These are phyloP conservation scores for Alentia gelatinosa DNA, from an alignment of 2,888 invertebrate genomes.

Conservation along the genomic window DNA sequence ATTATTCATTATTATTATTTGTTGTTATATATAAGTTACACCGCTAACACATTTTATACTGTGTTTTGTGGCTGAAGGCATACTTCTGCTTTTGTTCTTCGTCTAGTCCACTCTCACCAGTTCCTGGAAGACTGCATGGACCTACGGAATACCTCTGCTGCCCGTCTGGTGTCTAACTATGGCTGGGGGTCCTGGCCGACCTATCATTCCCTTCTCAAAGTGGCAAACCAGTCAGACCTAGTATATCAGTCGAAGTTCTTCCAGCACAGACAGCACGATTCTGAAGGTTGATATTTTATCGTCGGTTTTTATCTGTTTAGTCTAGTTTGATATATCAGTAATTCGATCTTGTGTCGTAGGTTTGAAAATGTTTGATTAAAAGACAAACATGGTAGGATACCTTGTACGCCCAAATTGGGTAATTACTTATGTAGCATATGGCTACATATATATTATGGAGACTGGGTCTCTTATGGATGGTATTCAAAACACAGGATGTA, in stretches of 20 bases:
- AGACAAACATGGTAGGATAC: too few relatives aligned
- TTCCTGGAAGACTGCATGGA: constrained; percentile 91
- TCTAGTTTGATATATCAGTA: too few relatives aligned
- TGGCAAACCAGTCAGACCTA: constrained; percentile 80
- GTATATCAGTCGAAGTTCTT: constrained; percentile 84
- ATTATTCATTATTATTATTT: not conserved
- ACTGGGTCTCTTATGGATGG: too few relatives aligned
- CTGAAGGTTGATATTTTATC: constrained; percentile 86
- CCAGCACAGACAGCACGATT: constrained; percentile 92
- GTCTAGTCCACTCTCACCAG: constrained; percentile 90
- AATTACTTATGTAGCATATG: too few relatives aligned
- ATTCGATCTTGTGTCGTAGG: too few relatives aligned
- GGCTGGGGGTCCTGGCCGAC: constrained; percentile 95
- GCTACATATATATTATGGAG: too few relatives aligned
- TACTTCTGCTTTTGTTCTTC: not conserved
- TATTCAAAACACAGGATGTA: too few relatives aligned
- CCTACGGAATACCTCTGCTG: constrained; percentile 87
- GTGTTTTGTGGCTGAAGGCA: not conserved
- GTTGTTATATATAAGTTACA: not conserved
- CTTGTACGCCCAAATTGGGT: too few relatives aligned
- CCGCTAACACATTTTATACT: not conserved
- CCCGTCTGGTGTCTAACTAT: constrained; percentile 96
- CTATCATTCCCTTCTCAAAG: constrained; percentile 84
- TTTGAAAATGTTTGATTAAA: too few relatives aligned
- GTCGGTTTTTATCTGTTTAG: too few relatives aligned